Conservation (phyloP, 30 jellyfish, hydroid and myxozoan genomes). For the Hydractinia echinata region DNA sequence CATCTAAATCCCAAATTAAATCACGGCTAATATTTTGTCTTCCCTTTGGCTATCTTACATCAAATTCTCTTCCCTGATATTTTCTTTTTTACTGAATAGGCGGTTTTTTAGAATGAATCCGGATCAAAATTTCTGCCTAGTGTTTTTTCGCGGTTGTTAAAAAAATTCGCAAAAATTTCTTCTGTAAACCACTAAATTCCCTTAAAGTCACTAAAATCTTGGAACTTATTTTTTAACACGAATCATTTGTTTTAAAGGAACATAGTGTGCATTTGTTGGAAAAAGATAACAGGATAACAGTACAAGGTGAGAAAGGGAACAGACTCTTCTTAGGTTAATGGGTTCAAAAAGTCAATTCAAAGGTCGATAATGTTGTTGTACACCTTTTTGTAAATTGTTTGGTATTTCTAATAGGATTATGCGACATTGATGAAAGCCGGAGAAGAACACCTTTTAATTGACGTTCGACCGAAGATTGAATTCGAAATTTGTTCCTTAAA, state of each 20-base stretch:
- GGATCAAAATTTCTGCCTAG: too few species aligned
- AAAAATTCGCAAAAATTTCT: too few species aligned
- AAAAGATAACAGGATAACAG: background rate
- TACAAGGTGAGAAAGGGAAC: background rate
- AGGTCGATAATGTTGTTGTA: background rate
- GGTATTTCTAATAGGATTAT: slow-evolving; percentile 40
- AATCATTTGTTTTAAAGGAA: background rate
- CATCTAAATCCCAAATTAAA: too few species aligned
- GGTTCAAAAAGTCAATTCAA: background rate
- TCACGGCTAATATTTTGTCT: too few species aligned
- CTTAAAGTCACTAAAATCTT: too few species aligned
- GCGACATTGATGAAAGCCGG: slow-evolving; percentile 11
- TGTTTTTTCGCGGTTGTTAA: too few species aligned
- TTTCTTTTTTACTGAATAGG: too few species aligned
- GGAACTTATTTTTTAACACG: too few species aligned
- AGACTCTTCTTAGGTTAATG: background rate
- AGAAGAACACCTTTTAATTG: slow-evolving; percentile 40
- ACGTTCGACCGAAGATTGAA: slow-evolving; percentile 75
- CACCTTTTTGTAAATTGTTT: background rate
- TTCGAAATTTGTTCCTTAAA: slow-evolving; percentile 60
- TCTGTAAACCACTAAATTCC: too few species aligned
- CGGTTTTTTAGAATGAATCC: too few species aligned
- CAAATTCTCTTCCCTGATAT: too few species aligned
- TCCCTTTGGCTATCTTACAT: too few species aligned
- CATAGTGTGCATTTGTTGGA: background rate